A percentile compares a stretch with the other conserved stretches of the same genome.
Conservation (phyloP, 1,140 invertebrate genomes). For the Drosophila tristis region DNA sequence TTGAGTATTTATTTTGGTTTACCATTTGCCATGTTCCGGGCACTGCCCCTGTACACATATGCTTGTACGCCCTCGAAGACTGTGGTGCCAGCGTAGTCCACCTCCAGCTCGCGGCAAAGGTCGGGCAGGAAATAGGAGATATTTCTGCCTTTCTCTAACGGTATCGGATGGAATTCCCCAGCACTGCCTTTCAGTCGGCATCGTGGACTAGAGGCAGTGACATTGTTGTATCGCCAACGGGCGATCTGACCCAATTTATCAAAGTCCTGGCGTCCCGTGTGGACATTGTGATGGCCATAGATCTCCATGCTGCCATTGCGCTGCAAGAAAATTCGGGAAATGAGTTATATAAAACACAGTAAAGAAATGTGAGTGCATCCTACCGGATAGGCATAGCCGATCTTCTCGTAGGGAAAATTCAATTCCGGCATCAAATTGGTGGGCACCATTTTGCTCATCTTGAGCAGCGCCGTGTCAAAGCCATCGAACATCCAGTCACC, state of each 20-base stretch:
- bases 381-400: conserved; percentile 93
- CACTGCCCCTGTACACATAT: conserved; percentile 86
- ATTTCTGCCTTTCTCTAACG: conserved; percentile 85
- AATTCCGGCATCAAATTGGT: conserved; percentile 51
- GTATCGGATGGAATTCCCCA: conserved; percentile 90
- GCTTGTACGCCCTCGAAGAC: conserved; percentile 85
- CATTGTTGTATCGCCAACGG: conserved; percentile 88
- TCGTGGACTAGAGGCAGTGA: conserved; percentile 86
- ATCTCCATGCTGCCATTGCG: conserved; percentile 89
- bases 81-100: conserved; percentile 86
- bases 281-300: conserved; percentile 90
- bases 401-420: conserved; percentile 88
- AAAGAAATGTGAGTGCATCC: conserved; percentile 43
- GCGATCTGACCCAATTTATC: conserved; percentile 87
- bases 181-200: conserved; percentile 87
- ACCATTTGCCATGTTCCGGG: conserved; percentile 87
- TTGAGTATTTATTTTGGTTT: conserved; percentile 58
- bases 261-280: conserved; percentile 87
- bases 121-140: conserved; percentile 89
- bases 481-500: conserved; percentile 91
- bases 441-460: conserved; percentile 86
- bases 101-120: conserved; percentile 87
- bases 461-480: conserved; percentile 89
- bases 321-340: conserved; percentile 79
- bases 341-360: conserved; percentile 59